These are phyloP conservation scores for Neelides sp. DNA, from an alignment of 1,140 invertebrate genomes.

Conservation along the genomic window DNA sequence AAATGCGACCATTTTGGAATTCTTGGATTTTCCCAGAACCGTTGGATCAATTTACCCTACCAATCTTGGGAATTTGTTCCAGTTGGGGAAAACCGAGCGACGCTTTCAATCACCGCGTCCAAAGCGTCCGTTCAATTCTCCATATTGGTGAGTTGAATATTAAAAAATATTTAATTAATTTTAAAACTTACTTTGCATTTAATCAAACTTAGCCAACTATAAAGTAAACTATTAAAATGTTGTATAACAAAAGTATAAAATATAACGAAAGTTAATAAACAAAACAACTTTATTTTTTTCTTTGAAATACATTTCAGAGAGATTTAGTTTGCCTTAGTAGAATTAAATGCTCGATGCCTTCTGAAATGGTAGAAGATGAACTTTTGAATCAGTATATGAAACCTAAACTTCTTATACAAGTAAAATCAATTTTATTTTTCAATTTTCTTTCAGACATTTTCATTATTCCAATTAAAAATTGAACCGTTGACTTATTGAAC, in stretches of 20 bases:
- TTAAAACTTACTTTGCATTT: too few species aligned
- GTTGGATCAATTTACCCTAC: constrained; percentile 68
- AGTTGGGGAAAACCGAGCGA: constrained; percentile 44
- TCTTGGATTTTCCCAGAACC: constrained; percentile 57
- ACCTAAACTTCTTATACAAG: constrained; percentile 41
- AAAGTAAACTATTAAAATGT: too few species aligned
- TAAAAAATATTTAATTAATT: constrained; percentile 3
- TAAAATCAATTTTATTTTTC: constrained; percentile 36
- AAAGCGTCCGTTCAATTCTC: constrained; percentile 56
- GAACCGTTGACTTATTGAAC: too few species aligned
- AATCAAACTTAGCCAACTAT: too few species aligned
- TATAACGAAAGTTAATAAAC: too few species aligned
- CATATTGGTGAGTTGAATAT: constrained; percentile 42
- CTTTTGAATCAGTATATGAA: constrained; percentile 43
- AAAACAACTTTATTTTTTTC: too few species aligned
- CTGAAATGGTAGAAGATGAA: constrained; percentile 41
- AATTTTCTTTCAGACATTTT: too few species aligned
- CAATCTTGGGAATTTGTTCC: constrained; percentile 73
- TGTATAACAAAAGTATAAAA: too few species aligned
- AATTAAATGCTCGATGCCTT: constrained; percentile 43
- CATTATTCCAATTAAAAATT: too few species aligned
- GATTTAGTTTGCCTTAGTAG: constrained; percentile 44
- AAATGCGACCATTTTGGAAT: constrained; percentile 59
- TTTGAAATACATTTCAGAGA: constrained; percentile 37
- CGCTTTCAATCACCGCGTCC: constrained; percentile 50